Percentiles rank a stretch among this genome's conserved stretches.
These are phyloP conservation scores for Phymastichus coffea DNA, from an alignment of 1,140 invertebrate species.

Conservation along the genomic window DNA sequence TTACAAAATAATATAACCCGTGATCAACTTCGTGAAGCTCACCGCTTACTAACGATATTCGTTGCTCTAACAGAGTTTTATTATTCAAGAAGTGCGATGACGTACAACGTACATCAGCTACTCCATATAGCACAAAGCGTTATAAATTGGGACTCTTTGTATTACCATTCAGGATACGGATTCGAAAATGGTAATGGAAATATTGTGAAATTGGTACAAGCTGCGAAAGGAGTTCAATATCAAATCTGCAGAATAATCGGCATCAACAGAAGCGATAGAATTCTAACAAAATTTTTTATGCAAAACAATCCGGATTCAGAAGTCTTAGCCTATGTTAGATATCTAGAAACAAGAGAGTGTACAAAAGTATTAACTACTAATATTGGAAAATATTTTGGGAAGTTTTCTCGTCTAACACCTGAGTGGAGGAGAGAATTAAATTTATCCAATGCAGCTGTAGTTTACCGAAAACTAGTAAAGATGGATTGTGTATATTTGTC, in stretches of 20 bases:
- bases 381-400: not conserved
- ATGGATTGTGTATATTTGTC: not conserved
- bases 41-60: conserved; percentile 20
- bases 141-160: not conserved
- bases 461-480: conserved; percentile 18
- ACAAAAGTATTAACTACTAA: not conserved
- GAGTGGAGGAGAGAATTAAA: not conserved
- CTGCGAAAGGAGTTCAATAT: conserved; percentile 9
- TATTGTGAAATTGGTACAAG: conserved; percentile 15
- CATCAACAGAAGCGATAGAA: conserved; percentile 12
- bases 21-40: not conserved
- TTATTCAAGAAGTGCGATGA: conserved; percentile 25
- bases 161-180: conserved; percentile 3
- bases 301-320: not conserved
- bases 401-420: not conserved
- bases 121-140: conserved; percentile 6
- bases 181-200: conserved; percentile 29
- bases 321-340: not conserved
- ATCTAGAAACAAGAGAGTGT: not conserved
- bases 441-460: not conserved
- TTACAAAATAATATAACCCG: conserved; percentile 22
- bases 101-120: conserved; percentile 21
- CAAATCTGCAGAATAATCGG: conserved; percentile 24
- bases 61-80: conserved; percentile 16
- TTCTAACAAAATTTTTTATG: conserved; percentile 2